Percentiles rank a stretch among this genome's conserved stretches.
Evolutionary conservation across 2,797 vertebrate species (phyloP).

Genomic region (Muraenolepis orangiensis): DNA sequence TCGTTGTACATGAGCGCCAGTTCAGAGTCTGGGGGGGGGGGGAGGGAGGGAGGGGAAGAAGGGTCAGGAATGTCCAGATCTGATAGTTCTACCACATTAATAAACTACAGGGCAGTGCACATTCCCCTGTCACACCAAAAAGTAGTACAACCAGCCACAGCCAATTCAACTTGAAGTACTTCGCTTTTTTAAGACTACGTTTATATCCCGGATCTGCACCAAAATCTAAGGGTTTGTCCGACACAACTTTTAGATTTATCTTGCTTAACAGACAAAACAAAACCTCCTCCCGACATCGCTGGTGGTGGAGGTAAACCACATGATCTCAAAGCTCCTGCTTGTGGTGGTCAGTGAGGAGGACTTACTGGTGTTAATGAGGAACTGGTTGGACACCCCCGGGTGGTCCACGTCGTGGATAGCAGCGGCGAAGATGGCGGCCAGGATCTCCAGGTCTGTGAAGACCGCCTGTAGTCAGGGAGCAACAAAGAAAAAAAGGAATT

Average conservation of each 20-base stretch:
- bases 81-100: not conserved
- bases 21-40: constrained; percentile 82
- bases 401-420: constrained; percentile 99
- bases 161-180: no score
- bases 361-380: constrained; percentile 99
- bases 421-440: constrained; percentile 95
- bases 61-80: not conserved
- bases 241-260: no score
- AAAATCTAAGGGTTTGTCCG: no score
- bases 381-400: constrained; percentile 98
- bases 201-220: no score
- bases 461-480: constrained; percentile 78
- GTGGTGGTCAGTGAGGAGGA: constrained; percentile 43
- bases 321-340: no score
- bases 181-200: no score
- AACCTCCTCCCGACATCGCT: no score
- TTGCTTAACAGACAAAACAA: no score
- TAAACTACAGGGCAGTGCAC: no score
- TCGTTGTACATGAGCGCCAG: constrained; percentile 99
- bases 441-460: constrained; percentile 96
- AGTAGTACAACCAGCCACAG: no score
- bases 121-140: no score
- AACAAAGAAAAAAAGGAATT: constrained; percentile 5
- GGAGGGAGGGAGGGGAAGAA: constrained; percentile 12
- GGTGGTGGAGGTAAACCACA: no score